Percentiles rank a stretch among this genome's conserved stretches.
phyloP scores from a whole-genome alignment of 2,888 invertebrate genomes.

The Loripinus fragilis region DNA sequence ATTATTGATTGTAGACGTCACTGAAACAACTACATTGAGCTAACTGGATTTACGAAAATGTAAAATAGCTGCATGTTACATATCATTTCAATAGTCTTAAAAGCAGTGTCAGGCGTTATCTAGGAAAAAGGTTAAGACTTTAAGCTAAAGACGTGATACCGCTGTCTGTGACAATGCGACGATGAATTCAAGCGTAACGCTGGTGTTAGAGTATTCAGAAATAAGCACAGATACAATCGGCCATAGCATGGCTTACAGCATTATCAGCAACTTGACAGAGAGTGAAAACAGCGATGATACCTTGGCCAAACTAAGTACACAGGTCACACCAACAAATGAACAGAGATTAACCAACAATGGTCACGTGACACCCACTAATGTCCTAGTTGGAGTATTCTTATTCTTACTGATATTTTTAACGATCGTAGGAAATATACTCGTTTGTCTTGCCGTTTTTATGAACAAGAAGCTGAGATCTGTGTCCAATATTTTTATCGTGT shows the following conservation, averaged over 20 bases:
- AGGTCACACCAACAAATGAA: constrained; percentile 14
- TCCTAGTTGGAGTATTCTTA: constrained; percentile 60
- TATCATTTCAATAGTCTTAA: no score
- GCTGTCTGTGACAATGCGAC: neutral
- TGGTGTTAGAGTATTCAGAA: neutral
- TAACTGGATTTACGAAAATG: no score
- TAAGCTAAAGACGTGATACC: no score
- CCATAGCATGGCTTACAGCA: neutral
- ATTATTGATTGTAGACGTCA: no score
- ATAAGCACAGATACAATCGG: neutral
- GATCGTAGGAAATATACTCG: constrained; percentile 69
- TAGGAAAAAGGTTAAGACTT: no score
- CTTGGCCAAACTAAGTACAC: constrained; percentile 4
- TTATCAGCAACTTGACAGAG: neutral
- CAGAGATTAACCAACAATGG: neutral
- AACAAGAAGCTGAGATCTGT: constrained; percentile 70
- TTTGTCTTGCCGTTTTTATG: constrained; percentile 68
- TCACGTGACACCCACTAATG: constrained; percentile 38
- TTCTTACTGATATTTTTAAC: constrained; percentile 67
- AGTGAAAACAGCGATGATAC: neutral
- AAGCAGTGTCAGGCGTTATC: no score
- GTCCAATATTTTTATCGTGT: constrained; percentile 76
- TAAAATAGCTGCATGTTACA: no score
- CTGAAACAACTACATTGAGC: no score
- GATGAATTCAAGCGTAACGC: neutral